phyloP scores from a whole-genome alignment of 2,888 invertebrate species.

The Nineta flava region DNA sequence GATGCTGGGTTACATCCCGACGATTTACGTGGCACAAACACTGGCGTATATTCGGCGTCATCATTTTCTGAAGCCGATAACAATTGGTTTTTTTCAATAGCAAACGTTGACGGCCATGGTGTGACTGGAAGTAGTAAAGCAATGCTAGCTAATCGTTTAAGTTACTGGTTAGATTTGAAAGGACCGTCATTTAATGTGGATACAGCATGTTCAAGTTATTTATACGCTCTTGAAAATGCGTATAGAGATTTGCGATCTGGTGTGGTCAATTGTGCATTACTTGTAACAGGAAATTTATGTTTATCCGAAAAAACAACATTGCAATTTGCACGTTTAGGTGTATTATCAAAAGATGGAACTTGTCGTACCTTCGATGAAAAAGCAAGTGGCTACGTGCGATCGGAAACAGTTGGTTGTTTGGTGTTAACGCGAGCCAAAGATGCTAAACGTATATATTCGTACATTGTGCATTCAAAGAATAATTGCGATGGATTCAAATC shows the following conservation, averaged over 20 bases:
- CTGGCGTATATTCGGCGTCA: constrained; percentile 66
- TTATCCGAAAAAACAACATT: constrained; percentile 76
- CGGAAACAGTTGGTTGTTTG: constrained; percentile 56
- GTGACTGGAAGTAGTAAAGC: constrained; percentile 2
- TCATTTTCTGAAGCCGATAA: constrained; percentile 65
- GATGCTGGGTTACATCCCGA: constrained; percentile 53
- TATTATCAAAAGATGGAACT: constrained; percentile 66
- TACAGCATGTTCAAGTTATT: constrained; percentile 86
- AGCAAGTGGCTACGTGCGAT: constrained; percentile 69
- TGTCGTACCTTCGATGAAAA: constrained; percentile 84
- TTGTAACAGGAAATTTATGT: constrained; percentile 74
- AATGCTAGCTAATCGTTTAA: constrained; percentile 65
- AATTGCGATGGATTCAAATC: constrained; percentile 26
- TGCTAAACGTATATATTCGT: constrained; percentile 34
- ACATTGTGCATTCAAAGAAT: constrained; percentile 24
- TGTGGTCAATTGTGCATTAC: constrained; percentile 75
- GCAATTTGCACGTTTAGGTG: constrained; percentile 68
- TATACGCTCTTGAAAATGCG: constrained; percentile 73
- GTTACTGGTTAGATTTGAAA: constrained; percentile 72
- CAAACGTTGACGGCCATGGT: constrained; percentile 21
- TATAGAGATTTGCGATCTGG: constrained; percentile 61
- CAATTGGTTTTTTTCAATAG: constrained; percentile 41
- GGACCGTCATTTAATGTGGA: constrained; percentile 83
- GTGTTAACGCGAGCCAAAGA: constrained; percentile 49
- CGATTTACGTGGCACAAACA: constrained; percentile 50